A percentile compares a stretch with the other conserved stretches of the same genome.
Evolutionary conservation across 2,113 vertebrate genomes (phyloP).

Genomic region (Passer domesticus): DNA sequence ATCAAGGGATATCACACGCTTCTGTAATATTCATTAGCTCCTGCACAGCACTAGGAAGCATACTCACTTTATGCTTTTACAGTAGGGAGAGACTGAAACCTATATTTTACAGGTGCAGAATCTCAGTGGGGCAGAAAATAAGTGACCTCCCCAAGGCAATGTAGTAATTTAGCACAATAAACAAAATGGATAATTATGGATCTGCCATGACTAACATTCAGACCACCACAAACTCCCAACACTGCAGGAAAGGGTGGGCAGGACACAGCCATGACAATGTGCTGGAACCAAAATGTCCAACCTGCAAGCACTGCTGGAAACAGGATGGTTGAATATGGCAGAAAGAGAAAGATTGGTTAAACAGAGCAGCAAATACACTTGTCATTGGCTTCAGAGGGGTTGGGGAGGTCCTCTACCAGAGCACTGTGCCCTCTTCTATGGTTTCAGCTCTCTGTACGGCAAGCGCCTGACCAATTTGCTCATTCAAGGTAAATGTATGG

Average conservation of each 20-base stretch:
- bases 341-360: neutral
- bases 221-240: neutral
- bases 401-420: neutral
- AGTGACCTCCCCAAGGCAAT: neutral
- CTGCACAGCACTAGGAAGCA: neutral
- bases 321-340: neutral
- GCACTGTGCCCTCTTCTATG: neutral
- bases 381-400: neutral
- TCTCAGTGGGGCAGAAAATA: neutral
- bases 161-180: neutral
- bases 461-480: neutral
- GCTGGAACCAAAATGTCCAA: neutral
- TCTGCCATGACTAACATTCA: neutral
- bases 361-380: neutral
- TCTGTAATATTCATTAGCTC: neutral
- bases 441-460: neutral
- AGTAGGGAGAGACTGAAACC: neutral
- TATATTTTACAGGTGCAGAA: neutral
- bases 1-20: neutral
- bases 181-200: neutral
- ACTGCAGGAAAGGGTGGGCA: neutral
- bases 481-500: conserved; percentile 13
- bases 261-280: neutral
- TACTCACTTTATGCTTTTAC: neutral
- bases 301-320: neutral